Base-by-base conservation (phyloP, 35 echinoderm and acorn worm species). In the Heliocidaris tuberculata region DNA sequence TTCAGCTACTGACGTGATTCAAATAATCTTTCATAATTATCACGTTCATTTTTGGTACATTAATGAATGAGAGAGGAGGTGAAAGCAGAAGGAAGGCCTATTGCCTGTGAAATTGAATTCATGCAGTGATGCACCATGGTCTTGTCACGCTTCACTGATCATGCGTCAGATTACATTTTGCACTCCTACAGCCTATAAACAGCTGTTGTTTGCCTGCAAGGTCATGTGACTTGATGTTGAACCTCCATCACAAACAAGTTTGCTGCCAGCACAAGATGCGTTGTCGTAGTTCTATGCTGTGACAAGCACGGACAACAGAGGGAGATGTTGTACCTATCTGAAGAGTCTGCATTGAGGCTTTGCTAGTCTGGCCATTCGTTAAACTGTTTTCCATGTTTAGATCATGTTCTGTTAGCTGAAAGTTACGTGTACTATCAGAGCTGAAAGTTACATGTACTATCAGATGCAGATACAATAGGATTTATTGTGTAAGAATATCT, bases 201-300 rank as follows among this genome's bases (percentile, higher is more conserved):
- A 78, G 65, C 65, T 78, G 65, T 78, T 19, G 65, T n/a, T n/a
- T 78, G 65, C 65, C 27, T 7, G 27, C 65, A 78, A 78, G 65
- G 65, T 78, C 65, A 78, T 78, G 65, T 78, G 65, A 78, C 65
- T 78, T 78, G 65, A 78, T 78, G 65, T 78, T 78, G 65, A 78
- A 78, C 65, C 65, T 27, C 27, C 17, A 78, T n/a, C 65, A 78
- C 65, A 78, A 27, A 78, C 65, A 27, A 56, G 52, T 56, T 15
- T 56, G 52, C 52, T 56, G 52, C 52, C 52, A 56, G 52, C 52
- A n/a, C 65, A 78, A 78, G 65, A 78, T 27, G 65, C 21, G 8
- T 7, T 78, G 65, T 10, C 15, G 52, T 13, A 3, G 8, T 27
- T 78, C 5, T 27, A 65, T 70, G 60, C 24, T 78, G 65, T 78